phyloP scores from a whole-genome alignment of 2,888 invertebrate genomes.

The Blastobasis adustella region DNA sequence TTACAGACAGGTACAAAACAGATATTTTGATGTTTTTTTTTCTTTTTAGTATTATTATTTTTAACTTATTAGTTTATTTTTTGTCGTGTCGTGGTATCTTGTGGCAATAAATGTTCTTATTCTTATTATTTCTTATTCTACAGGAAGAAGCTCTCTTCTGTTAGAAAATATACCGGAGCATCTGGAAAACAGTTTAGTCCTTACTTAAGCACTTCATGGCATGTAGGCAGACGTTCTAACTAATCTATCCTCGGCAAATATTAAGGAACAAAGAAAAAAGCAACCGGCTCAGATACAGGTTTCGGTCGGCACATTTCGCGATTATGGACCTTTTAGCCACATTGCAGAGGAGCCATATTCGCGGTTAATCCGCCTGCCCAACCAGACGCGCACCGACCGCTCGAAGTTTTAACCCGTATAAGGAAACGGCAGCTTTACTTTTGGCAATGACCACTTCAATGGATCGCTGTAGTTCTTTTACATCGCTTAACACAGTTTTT shows the following conservation, averaged over 20 bases:
- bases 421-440: slow-evolving; percentile 63
- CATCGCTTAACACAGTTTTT: background rate
- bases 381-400: slow-evolving; percentile 31
- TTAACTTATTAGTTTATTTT: too few relatives aligned
- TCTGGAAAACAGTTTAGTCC: too few relatives aligned
- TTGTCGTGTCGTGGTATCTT: too few relatives aligned
- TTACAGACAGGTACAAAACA: too few relatives aligned
- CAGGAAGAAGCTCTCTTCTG: background rate
- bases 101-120: too few relatives aligned
- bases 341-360: slow-evolving; percentile 43
- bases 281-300: slow-evolving; percentile 50
- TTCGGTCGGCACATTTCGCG: slow-evolving; percentile 28
- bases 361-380: slow-evolving; percentile 30
- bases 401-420: slow-evolving; percentile 58
- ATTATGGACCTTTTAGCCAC: slow-evolving; percentile 45
- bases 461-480: slow-evolving; percentile 32
- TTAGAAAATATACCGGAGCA: background rate
- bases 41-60: too few relatives aligned
- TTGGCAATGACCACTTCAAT: slow-evolving; percentile 66
- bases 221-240: background rate
- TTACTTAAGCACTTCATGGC: too few relatives aligned
- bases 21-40: too few relatives aligned
- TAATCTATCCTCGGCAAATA: slow-evolving; percentile 16
- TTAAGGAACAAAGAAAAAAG: slow-evolving; percentile 41
- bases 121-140: too few relatives aligned